Conservation (phyloP, 2,888 invertebrate species). For the Drosophila meridiana region DNA sequence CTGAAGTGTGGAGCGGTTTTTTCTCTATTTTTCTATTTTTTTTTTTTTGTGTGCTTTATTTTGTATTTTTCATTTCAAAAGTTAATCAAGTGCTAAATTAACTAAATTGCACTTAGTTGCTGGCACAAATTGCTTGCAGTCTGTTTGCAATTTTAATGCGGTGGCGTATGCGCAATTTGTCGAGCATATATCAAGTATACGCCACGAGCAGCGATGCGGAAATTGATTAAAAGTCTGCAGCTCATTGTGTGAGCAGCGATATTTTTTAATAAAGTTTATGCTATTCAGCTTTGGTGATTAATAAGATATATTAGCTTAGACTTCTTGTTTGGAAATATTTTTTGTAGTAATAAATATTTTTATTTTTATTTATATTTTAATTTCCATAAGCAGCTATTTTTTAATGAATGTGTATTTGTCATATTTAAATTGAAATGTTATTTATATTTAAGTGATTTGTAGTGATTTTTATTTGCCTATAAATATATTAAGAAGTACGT, state of each 20-base stretch:
- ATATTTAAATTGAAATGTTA: not conserved
- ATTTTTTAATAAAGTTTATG: not conserved
- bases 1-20: conserved; percentile 30
- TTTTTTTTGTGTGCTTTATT: not conserved
- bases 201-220: conserved; percentile 22
- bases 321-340: not conserved
- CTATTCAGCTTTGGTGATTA: not conserved
- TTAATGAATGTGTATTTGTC: not conserved
- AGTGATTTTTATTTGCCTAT: not conserved
- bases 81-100: conserved; percentile 77
- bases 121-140: conserved; percentile 55
- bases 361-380: not conserved
- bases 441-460: not conserved
- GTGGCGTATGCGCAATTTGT: conserved; percentile 60
- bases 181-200: conserved; percentile 48
- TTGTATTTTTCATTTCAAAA: conserved; percentile 48
- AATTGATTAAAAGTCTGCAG: conserved; percentile 30
- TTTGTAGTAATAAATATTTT: not conserved
- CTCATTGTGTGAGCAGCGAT: not conserved
- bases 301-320: not conserved
- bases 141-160: conserved; percentile 44
- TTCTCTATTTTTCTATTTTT: conserved; percentile 15
- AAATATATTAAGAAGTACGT: no score
- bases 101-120: conserved; percentile 72
- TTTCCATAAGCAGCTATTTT: not conserved